A percentile compares a stretch with the other conserved stretches of the same genome.
These are phyloP conservation scores for Nyctibius bracteatus DNA, from an alignment of 2,113 vertebrate genomes.

Conservation along the genomic window DNA sequence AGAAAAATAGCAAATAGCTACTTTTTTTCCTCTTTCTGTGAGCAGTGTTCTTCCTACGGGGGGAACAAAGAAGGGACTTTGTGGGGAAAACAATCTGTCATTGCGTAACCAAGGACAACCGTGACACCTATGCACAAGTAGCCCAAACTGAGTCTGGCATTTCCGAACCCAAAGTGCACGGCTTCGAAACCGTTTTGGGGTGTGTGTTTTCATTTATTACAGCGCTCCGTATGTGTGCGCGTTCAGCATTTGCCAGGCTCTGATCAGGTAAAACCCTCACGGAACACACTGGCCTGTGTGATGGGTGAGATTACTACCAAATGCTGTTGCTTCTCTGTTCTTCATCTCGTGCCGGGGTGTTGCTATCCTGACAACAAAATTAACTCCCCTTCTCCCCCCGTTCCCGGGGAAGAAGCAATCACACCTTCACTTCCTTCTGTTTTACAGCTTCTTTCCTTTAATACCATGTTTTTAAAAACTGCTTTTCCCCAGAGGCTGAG, in stretches of 20 bases:
- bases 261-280: neutral
- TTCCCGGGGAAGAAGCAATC: neutral
- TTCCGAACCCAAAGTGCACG: neutral
- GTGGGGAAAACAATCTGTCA: neutral
- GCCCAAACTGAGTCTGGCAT: neutral
- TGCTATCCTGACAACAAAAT: neutral
- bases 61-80: neutral
- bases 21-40: neutral
- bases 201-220: neutral
- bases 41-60: neutral
- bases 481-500: neutral
- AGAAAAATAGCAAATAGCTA: neutral
- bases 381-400: neutral
- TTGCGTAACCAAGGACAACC: neutral
- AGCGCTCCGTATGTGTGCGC: accelerated
- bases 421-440: neutral
- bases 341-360: neutral
- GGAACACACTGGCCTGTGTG: too few species aligned
- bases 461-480: neutral
- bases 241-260: neutral
- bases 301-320: neutral
- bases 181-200: neutral
- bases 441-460: neutral
- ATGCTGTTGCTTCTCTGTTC: neutral
- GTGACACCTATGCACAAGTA: neutral